Evolutionary conservation across 2,797 vertebrate genomes (phyloP), one percentile per base, ranked within the genome.

Genomic region (Syngnathus acus): DNA sequence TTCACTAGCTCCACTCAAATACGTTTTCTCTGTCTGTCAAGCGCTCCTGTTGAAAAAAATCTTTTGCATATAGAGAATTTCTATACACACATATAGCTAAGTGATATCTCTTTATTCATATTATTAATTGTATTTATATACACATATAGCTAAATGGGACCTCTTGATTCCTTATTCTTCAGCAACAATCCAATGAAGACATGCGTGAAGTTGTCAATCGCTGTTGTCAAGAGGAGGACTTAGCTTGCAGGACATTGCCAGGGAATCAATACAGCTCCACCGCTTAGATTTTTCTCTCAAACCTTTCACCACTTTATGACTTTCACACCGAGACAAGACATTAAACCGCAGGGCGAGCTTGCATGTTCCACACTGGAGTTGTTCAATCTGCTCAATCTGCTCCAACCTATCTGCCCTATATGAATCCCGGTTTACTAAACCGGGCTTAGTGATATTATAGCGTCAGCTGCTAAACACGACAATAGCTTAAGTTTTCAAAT

Each of bases 221-320:
- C 64, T 65, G 72, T 11, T 79, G 75, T 80, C 83, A 76, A 68
- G 58, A 70, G 61, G 69, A 72, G 68, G 78, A 76, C 81, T 89
- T 77, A 77, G 63, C 70, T 62, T 69, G 63, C 53, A 64, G 65
- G 62, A 39, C 65, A 73, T 60, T 77, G 66, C 73, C 67, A 40
- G 65, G 65, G 43, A 73, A 87, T 87, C 82, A 79, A 85, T 85
- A 73, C 48, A 57, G 26, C 67, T 77, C 78, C 47, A 67, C 32
- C 58, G 65, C 77, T 73, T 14, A 76, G 66, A 64, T 57, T 21
- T 72, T 59, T 32, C 26, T 66, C 63, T 74, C 59, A 68, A 69
- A 64, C 62, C 60, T 69, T 76, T 68, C 62, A 47, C 39, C 37
- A 45, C 62, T 76, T 74, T 65, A 72, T 70, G 53, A 67, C 48